Conservation (phyloP, 1,140 invertebrate genomes). For the Lepidostoma basale region DNA sequence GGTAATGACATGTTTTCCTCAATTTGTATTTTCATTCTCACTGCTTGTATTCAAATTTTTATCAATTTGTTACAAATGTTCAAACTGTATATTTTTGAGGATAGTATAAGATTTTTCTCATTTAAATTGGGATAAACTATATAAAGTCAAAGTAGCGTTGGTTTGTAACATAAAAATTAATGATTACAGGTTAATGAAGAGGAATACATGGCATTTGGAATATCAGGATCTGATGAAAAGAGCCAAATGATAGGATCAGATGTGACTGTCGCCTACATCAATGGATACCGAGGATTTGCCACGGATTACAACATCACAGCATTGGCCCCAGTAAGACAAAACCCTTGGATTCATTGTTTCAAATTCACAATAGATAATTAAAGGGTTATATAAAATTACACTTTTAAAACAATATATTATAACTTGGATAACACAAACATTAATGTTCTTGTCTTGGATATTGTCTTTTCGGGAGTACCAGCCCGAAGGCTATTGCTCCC, state of each 20-base stretch:
- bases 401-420: not conserved
- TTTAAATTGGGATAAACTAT: too few species aligned
- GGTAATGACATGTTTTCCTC: too few species aligned
- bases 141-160: conserved; percentile 45
- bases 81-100: too few species aligned
- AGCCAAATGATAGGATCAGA: conserved; percentile 87
- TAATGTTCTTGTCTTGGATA: too few species aligned
- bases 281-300: conserved; percentile 73
- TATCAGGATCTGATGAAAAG: conserved; percentile 73
- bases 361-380: not conserved
- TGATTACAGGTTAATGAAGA: conserved; percentile 64
- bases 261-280: conserved; percentile 78
- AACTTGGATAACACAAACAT: not conserved
- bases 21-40: too few species aligned
- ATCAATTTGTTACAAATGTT: too few species aligned
- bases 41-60: too few species aligned
- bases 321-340: conserved; percentile 71
- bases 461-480: too few species aligned
- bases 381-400: not conserved
- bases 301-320: conserved; percentile 87
- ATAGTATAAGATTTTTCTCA: too few species aligned
- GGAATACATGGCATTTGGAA: conserved; percentile 87
- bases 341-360: not conserved
- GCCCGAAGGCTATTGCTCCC: too few species aligned
- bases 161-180: not conserved